Base-by-base conservation (phyloP, 2,113 vertebrate species). In the Uria lomvia region DNA sequence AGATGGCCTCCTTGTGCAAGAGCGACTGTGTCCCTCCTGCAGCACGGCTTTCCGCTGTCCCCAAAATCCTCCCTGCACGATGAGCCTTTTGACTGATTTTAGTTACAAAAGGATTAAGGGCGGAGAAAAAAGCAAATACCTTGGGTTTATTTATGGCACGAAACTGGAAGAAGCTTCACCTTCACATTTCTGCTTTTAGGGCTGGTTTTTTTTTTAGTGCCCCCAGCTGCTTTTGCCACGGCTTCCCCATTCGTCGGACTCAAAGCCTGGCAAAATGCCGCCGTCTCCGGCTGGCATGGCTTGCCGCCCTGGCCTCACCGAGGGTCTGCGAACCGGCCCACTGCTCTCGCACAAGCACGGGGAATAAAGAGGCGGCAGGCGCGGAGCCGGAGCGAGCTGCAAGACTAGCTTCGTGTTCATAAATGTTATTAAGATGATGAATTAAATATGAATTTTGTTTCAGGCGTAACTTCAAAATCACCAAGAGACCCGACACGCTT, bases 391-490 rank as follows among this genome's bases (percentile, higher is more conserved):
- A n/a, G 68, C 2, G 13, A 58, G 82, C 86, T 5, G 49, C 56
- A 20, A 73, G 85, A 8, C 40, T 5, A 24, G n/a, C n/a, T 40
- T 20, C 0, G 0, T 2, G 38, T 9, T 78, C 75, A 8, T 24
- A 8, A 68, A 62, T 3, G 26, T 43, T 42, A 71, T 87, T 67
- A 78, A 63, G n/a, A 30, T 1, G n/a, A 78, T 88, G 70, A 95
- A 95, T 94, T 90, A 96, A 95, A 97, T 45, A 95, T 90, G 55
- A 78, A 71, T 85, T 96, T 91, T 78, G 56, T 91, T 87, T 71
- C 70, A 74, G 81, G 65, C 23, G 0, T n/a, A 62, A 52, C 65
- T 78, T 67, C 56, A 27, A 27, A 67, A 90, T 13, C 90, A 62
- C 77, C 94, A 12, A 13, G 73, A 95, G 65, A 59, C n/a, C 42